phyloP scores from a whole-genome alignment of 2,888 invertebrate species.

The Anthophora plumipes region DNA sequence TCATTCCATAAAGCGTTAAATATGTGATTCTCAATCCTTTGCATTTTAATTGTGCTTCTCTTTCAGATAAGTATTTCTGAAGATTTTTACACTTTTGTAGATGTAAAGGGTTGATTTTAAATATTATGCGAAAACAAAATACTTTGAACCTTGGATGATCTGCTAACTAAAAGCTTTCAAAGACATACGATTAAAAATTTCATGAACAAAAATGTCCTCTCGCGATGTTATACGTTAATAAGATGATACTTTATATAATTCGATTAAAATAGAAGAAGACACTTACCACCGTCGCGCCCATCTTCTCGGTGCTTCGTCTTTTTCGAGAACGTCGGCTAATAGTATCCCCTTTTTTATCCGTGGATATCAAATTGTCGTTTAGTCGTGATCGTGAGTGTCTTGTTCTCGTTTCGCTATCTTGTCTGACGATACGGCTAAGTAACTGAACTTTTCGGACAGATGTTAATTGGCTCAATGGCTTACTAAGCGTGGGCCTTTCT shows the following conservation, averaged over 20 bases:
- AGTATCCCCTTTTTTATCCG: constrained; percentile 83
- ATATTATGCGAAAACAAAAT: background rate
- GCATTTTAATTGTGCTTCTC: background rate
- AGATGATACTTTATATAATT: background rate
- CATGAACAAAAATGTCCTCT: background rate
- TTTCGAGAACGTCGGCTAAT: constrained; percentile 86
- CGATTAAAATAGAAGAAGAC: background rate
- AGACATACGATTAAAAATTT: constrained; percentile 35
- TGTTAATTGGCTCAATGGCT: constrained; percentile 79
- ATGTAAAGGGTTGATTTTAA: constrained; percentile 27
- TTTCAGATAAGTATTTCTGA: background rate
- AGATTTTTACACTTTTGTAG: no score
- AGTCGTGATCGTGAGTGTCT: constrained; percentile 80
- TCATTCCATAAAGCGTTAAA: constrained; percentile 42
- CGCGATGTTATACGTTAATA: background rate
- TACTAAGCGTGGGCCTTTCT: constrained; percentile 78
- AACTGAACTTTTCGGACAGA: constrained; percentile 80
- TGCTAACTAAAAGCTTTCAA: constrained; percentile 36
- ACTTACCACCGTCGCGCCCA: constrained; percentile 87
- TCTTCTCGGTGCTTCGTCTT: constrained; percentile 88
- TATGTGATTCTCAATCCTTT: constrained; percentile 34
- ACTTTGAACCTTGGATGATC: constrained; percentile 22
- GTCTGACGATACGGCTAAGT: constrained; percentile 79
- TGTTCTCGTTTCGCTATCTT: constrained; percentile 74
- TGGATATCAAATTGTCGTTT: constrained; percentile 79